A percentile compares a stretch with the other conserved stretches of the same genome.
phyloP scores from a whole-genome alignment of 1,140 invertebrate genomes.

The Conus betulinus region DNA sequence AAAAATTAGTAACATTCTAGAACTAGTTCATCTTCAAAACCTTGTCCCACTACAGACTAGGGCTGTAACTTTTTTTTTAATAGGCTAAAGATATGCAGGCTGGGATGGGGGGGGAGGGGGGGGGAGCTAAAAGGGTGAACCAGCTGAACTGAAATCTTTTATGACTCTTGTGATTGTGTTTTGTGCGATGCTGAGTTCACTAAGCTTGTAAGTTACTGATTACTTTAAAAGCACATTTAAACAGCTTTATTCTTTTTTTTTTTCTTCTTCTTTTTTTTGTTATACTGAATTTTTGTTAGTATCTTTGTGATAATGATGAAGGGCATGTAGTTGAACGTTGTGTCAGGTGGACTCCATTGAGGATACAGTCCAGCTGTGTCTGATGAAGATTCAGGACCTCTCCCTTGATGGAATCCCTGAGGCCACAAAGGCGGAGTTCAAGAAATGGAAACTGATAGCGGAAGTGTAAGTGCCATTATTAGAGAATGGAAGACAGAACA shows the following conservation, averaged over 20 bases:
- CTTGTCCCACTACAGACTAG: too few species aligned
- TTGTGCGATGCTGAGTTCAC: too few species aligned
- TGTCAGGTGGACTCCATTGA: constrained; percentile 82
- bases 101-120: too few species aligned
- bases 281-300: not conserved
- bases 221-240: not conserved
- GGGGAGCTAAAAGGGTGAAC: too few species aligned
- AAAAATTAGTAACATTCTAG: too few species aligned
- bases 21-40: too few species aligned
- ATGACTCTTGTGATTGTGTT: too few species aligned
- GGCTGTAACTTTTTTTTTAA: too few species aligned
- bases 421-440: constrained; percentile 89
- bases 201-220: too few species aligned
- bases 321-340: not conserved
- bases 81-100: too few species aligned
- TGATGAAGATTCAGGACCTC: constrained; percentile 81
- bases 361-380: constrained; percentile 85
- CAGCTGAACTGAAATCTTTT: too few species aligned
- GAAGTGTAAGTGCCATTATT: constrained; percentile 81
- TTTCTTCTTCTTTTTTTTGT: not conserved
- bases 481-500: not conserved
- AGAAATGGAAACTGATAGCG: constrained; percentile 95
- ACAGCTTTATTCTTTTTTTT: not conserved
- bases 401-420: constrained; percentile 79
- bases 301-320: too few species aligned